A percentile compares a stretch with the other conserved stretches of the same genome.
Evolutionary conservation across 2,888 invertebrate genomes (phyloP).

Genomic region (Dryobota labecula): DNA sequence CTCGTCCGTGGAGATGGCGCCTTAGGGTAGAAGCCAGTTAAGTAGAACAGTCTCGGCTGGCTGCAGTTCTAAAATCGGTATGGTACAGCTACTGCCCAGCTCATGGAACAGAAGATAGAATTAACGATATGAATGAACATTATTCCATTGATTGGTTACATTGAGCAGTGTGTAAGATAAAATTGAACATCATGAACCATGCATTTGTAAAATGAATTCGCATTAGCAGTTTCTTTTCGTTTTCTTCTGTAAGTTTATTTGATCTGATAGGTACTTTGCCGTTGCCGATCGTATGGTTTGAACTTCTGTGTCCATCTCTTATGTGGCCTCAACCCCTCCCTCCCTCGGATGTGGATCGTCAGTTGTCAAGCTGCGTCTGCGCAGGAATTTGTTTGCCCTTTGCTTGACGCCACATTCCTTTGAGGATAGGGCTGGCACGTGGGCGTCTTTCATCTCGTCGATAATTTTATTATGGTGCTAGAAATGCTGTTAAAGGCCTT

Average conservation of each 20-base stretch:
- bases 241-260: not conserved
- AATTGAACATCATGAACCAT: not conserved
- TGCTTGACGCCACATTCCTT: conserved; percentile 75
- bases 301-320: conserved; percentile 24
- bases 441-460: conserved; percentile 41
- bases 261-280: no score
- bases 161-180: not conserved
- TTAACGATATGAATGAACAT: not conserved
- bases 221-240: not conserved
- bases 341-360: conserved; percentile 72
- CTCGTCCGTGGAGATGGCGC: no score
- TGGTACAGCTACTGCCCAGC: not conserved
- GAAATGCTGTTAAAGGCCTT: conserved; percentile 23
- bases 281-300: not conserved
- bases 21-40: not conserved
- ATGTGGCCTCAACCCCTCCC: conserved; percentile 45
- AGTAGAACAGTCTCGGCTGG: not conserved
- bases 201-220: not conserved
- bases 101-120: not conserved
- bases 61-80: not conserved
- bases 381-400: conserved; percentile 79
- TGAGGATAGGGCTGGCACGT: conserved; percentile 67
- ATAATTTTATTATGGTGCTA: conserved; percentile 49
- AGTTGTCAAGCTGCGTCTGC: conserved; percentile 73
- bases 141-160: not conserved